Evolutionary conservation across 2,113 vertebrate species (phyloP).

Genomic region (Leptobrachium leishanense): DNA sequence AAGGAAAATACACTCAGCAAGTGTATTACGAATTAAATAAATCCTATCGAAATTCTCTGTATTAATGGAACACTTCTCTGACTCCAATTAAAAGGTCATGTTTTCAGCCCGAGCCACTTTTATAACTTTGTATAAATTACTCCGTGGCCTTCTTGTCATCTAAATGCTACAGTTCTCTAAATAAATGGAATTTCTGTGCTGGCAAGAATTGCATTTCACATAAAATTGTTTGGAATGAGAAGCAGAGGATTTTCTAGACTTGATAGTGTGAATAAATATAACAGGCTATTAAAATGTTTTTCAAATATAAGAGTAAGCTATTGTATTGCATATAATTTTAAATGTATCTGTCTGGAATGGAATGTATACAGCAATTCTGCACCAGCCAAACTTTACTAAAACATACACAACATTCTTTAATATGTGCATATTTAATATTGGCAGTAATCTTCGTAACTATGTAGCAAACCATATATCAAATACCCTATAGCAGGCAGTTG

Average conservation of each 20-base stretch:
- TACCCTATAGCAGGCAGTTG: no score
- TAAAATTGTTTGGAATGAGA: conserved; percentile 21
- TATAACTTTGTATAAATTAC: conserved; percentile 40
- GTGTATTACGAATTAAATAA: conserved; percentile 16
- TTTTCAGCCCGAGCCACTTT: conserved; percentile 31
- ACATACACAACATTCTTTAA: no score
- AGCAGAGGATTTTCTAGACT: conserved; percentile 5
- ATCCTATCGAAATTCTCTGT: conserved; percentile 18
- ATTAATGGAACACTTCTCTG: conserved; percentile 41
- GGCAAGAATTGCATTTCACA: conserved; percentile 12
- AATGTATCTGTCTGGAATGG: no score
- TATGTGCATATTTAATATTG: no score
- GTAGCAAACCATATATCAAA: no score
- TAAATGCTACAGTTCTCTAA: conserved; percentile 39
- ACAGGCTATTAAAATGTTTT: conserved; percentile 26
- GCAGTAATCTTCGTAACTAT: no score
- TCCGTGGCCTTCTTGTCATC: conserved; percentile 25
- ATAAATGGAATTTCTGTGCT: conserved; percentile 31
- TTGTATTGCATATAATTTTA: no score
- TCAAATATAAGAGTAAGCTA: not conserved
- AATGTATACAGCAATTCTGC: no score
- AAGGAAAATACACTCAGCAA: not conserved
- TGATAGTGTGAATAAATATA: conserved; percentile 16
- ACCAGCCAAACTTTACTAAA: no score
- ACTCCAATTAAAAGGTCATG: conserved; percentile 45